phyloP scores from a whole-genome alignment of 2,797 vertebrate genomes.

The Notamacropus eugenii region DNA sequence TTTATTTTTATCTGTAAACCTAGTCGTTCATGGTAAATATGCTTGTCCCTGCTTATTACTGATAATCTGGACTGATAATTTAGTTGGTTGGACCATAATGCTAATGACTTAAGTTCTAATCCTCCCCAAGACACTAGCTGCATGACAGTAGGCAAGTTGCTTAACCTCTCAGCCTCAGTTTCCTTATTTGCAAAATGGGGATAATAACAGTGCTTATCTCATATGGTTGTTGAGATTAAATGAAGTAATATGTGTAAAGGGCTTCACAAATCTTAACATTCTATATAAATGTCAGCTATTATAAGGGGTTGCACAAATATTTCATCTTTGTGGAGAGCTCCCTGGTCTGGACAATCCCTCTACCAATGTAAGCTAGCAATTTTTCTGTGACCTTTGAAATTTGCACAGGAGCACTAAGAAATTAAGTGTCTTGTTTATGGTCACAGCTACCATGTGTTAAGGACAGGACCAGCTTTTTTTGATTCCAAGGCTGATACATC shows the following conservation, averaged over 20 bases:
- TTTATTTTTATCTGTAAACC: neutral
- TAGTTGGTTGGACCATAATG: neutral
- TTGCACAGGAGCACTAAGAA: neutral
- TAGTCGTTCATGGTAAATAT: neutral
- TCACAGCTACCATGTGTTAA: neutral
- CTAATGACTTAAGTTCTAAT: slow-evolving; percentile 5
- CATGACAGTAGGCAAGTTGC: neutral
- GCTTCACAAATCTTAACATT: neutral
- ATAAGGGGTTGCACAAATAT: neutral
- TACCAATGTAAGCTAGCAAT: neutral
- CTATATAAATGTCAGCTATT: neutral
- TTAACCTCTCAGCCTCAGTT: neutral
- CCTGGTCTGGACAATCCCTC: neutral
- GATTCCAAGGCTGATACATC: neutral
- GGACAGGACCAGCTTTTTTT: neutral
- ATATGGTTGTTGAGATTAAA: neutral
- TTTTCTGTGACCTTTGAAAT: neutral
- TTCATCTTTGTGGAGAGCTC: neutral
- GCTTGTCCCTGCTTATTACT: neutral
- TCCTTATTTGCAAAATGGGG: neutral
- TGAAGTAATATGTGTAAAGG: neutral
- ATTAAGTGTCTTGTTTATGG: neutral
- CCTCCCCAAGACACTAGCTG: neutral
- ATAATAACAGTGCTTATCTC: neutral
- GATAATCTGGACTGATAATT: neutral